Evolutionary conservation across 2,113 vertebrate genomes (phyloP).

Genomic region (Xiphophorus maculatus): DNA sequence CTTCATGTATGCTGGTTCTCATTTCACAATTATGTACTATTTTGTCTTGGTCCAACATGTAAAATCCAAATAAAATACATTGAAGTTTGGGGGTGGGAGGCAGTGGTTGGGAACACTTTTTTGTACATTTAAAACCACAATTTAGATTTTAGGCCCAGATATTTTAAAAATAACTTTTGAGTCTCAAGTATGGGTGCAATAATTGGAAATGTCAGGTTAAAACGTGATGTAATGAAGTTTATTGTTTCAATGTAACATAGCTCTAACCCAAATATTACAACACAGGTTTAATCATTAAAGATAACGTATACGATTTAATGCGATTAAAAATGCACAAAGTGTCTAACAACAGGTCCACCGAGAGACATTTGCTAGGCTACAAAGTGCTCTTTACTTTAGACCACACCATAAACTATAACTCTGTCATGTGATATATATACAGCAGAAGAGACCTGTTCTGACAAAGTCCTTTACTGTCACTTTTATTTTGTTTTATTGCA

Average conservation of each 20-base stretch:
- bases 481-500: conserved; percentile 57
- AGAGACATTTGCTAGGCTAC: conserved; percentile 54
- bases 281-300: conserved; percentile 13
- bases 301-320: conserved; percentile 49
- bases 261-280: conserved; percentile 17
- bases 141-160: neutral
- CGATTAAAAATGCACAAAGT: conserved; percentile 37
- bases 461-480: conserved; percentile 38
- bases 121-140: neutral
- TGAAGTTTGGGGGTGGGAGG: neutral
- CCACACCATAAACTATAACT: conserved; percentile 47
- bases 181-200: neutral
- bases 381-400: conserved; percentile 49
- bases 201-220: neutral
- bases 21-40: neutral
- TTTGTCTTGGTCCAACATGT: neutral
- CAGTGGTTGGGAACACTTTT: neutral
- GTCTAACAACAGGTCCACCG: conserved; percentile 47
- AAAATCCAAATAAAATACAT: neutral
- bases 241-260: neutral
- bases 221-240: neutral
- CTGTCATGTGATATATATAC: conserved; percentile 57
- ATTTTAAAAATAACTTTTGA: neutral
- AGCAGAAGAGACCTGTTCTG: conserved; percentile 25
- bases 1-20: neutral